These are phyloP conservation scores for Periophthalmus modestus DNA, from an alignment of 2,113 vertebrate genomes.

Conservation along the genomic window DNA sequence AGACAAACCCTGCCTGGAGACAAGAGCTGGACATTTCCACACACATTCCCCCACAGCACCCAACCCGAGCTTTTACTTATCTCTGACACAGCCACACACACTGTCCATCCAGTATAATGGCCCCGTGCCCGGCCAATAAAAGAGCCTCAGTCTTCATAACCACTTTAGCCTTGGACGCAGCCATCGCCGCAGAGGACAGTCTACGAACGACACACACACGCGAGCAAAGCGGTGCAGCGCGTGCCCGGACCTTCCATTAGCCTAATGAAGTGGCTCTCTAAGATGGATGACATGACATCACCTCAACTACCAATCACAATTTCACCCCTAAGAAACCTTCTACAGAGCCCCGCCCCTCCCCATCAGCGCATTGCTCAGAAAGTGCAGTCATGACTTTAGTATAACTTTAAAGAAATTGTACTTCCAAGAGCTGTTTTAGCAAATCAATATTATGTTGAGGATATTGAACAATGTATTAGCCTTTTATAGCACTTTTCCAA, in stretches of 20 bases:
- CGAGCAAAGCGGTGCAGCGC: conserved; percentile 19
- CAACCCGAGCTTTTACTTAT: conserved; percentile 2
- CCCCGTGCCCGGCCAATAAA: conserved; percentile 63
- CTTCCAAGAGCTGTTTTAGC: neutral
- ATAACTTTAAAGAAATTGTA: neutral
- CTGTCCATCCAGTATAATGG: conserved; percentile 42
- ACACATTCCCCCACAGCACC: conserved; percentile 9
- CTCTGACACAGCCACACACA: neutral
- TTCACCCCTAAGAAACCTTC: conserved; percentile 72
- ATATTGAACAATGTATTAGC: too few relatives aligned
- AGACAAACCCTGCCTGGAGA: neutral
- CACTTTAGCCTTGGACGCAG: conserved; percentile 68
- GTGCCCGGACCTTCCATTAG: conserved; percentile 73
- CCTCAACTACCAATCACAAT: conserved; percentile 69
- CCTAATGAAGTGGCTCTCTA: conserved; percentile 75
- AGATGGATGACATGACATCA: conserved; percentile 79
- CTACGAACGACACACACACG: conserved; percentile 33
- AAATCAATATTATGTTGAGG: too few relatives aligned
- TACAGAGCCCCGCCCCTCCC: conserved; percentile 52
- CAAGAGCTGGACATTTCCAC: conserved; percentile 16
- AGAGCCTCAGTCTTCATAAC: conserved; percentile 75
- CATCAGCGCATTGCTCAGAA: neutral
- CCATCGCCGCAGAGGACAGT: conserved; percentile 58
- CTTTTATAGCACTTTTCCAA: too few relatives aligned
- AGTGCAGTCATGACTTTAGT: neutral